Conservation (phyloP, 2,797 vertebrate species). For the Schizopygopsis malacanthus region DNA sequence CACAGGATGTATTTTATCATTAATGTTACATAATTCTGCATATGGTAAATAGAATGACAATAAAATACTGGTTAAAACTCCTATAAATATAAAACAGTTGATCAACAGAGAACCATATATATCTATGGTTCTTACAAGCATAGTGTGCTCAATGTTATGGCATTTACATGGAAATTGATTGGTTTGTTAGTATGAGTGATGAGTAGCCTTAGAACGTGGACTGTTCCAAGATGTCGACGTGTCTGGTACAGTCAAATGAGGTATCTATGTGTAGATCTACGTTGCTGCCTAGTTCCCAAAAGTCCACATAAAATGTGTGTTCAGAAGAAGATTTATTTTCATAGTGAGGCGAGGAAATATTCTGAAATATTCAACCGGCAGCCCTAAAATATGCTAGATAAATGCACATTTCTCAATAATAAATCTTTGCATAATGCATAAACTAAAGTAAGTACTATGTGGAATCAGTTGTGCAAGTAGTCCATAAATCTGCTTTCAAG, state of each 20-base stretch:
- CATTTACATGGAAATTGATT: background rate
- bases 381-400: background rate
- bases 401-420: background rate
- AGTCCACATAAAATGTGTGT: background rate
- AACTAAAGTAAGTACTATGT: background rate
- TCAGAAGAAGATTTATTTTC: background rate
- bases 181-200: background rate
- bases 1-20: background rate
- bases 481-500: too few species aligned
- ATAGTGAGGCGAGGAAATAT: background rate
- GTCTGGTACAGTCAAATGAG: background rate
- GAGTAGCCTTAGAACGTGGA: background rate
- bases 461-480: background rate
- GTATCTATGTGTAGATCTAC: background rate
- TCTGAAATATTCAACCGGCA: background rate
- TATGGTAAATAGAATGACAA: background rate
- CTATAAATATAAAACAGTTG: background rate
- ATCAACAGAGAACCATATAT: background rate
- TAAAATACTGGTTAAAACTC: background rate
- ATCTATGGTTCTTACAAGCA: background rate
- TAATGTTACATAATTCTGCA: background rate
- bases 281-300: background rate
- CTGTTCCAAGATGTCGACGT: background rate
- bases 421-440: background rate
- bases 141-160: background rate